These are phyloP conservation scores for Loxodonta africana DNA, from an alignment of 2,113 vertebrate genomes.

Conservation along the genomic window DNA sequence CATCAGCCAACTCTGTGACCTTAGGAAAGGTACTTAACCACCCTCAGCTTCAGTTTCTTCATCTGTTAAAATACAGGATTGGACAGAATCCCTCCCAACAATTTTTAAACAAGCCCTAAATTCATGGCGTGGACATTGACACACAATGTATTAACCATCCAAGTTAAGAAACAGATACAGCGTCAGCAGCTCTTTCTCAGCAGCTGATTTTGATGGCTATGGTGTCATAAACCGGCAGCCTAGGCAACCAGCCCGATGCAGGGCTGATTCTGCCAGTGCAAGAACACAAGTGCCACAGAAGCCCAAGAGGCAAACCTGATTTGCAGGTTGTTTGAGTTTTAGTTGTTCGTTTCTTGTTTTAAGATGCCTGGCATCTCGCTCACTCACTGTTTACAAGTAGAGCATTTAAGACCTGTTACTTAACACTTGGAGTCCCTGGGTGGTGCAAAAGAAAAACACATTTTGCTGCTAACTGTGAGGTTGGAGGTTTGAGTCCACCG, in stretches of 20 bases:
- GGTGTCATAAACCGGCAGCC: neutral
- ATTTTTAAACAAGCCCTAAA: constrained; percentile 25
- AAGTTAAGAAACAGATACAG: neutral
- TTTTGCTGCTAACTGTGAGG: neutral
- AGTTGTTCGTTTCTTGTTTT: constrained; percentile 14
- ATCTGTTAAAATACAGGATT: neutral
- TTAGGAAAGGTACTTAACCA: neutral
- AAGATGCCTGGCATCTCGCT: neutral
- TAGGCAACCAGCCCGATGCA: neutral
- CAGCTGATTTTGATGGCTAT: neutral
- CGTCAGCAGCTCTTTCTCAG: neutral
- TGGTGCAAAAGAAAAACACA: neutral
- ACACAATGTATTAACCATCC: neutral
- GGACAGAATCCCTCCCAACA: neutral
- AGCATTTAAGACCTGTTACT: neutral
- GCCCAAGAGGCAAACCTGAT: neutral
- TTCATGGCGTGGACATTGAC: neutral
- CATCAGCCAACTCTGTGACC: neutral
- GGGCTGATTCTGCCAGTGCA: neutral
- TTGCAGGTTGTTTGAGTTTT: neutral
- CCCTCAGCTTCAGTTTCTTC: neutral
- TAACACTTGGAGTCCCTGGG: neutral
- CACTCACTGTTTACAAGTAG: neutral
- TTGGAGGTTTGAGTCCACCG: neutral
- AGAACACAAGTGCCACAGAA: neutral